phyloP scores from a whole-genome alignment of 2,888 invertebrate genomes.

The Eueremaeus valkanovi region DNA sequence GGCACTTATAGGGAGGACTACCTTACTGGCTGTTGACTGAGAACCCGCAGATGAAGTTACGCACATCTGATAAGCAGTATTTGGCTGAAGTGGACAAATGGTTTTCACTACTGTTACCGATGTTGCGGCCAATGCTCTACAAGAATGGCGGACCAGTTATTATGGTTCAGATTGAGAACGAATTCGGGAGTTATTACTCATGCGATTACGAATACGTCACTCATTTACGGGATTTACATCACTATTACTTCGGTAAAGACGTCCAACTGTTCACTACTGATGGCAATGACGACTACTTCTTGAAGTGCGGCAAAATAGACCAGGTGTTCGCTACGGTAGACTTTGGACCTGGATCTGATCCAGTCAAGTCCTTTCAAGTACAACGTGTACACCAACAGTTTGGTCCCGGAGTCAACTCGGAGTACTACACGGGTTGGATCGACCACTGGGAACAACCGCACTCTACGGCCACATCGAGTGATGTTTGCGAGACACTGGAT shows the following conservation, averaged over 20 bases:
- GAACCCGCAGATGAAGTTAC: constrained; percentile 60
- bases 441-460: constrained; percentile 76
- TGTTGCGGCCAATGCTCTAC: constrained; percentile 58
- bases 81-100: constrained; percentile 57
- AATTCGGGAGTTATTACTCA: constrained; percentile 78
- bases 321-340: constrained; percentile 66
- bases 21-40: constrained; percentile 67
- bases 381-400: constrained; percentile 56
- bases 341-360: constrained; percentile 49
- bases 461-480: constrained; percentile 56
- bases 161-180: constrained; percentile 85
- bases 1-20: constrained; percentile 69
- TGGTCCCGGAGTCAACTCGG: constrained; percentile 83
- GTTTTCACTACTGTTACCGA: constrained; percentile 57
- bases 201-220: constrained; percentile 67
- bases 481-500: constrained; percentile 58
- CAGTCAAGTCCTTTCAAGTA: constrained; percentile 43
- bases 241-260: constrained; percentile 59
- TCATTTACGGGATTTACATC: constrained; percentile 64
- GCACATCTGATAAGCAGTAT: constrained; percentile 53
- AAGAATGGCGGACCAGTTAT: constrained; percentile 78
- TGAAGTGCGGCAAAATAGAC: constrained; percentile 66
- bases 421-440: constrained; percentile 87
- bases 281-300: constrained; percentile 57
- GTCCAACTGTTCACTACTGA: constrained; percentile 80